These are phyloP conservation scores for Mythimna lalbum DNA, from an alignment of 2,888 invertebrate species.

Conservation along the genomic window DNA sequence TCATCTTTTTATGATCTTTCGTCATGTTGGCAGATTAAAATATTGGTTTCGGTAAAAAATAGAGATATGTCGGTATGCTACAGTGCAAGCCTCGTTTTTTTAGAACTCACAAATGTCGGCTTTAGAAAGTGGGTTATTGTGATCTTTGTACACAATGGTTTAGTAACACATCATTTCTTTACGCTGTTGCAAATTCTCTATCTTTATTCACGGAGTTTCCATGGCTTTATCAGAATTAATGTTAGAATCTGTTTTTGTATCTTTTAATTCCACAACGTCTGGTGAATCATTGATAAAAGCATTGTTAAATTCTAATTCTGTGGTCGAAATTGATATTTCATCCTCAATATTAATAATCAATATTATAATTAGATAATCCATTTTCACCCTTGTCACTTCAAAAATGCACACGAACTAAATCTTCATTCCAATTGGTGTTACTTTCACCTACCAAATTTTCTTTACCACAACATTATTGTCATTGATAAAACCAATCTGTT, in stretches of 20 bases:
- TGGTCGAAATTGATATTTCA: background rate
- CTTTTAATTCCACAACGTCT: background rate
- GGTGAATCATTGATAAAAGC: background rate
- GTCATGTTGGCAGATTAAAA: slow-evolving; percentile 9
- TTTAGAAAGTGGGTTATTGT: slow-evolving; percentile 55
- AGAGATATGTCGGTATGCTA: slow-evolving; percentile 7
- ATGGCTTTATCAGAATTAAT: background rate
- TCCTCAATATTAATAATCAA: background rate
- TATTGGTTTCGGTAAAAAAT: slow-evolving; percentile 22
- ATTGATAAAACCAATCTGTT: background rate
- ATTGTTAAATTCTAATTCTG: background rate
- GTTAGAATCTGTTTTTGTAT: background rate
- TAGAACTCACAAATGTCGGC: slow-evolving; percentile 37
- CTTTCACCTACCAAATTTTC: slow-evolving; percentile 50
- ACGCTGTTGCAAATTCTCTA: background rate
- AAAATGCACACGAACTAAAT: slow-evolving; percentile 16
- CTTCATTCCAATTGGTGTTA: slow-evolving; percentile 24
- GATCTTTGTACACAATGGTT: slow-evolving; percentile 31
- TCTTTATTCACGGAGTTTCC: slow-evolving; percentile 12
- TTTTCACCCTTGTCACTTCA: background rate
- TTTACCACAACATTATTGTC: slow-evolving; percentile 4
- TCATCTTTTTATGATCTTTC: slow-evolving; percentile 1
- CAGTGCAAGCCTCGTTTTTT: slow-evolving; percentile 24
- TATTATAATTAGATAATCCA: slow-evolving; percentile 13
- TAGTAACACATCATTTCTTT: slow-evolving; percentile 40